phyloP scores from a whole-genome alignment of 2,888 invertebrate genomes.

The Nudaria mundana region DNA sequence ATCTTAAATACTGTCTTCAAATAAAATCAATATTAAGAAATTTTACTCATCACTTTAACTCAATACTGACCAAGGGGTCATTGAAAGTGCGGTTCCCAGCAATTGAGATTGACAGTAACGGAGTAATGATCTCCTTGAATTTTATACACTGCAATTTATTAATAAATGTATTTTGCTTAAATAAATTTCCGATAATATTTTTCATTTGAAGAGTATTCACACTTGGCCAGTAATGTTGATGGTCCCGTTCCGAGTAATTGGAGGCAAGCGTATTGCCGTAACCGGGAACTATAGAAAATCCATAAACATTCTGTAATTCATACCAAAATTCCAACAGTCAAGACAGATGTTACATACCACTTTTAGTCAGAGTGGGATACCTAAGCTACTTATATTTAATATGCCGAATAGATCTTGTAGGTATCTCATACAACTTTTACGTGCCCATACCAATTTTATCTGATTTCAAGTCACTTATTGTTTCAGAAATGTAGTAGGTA shows the following conservation, averaged over 20 bases:
- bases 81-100: slow-evolving; percentile 26
- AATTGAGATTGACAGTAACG: slow-evolving; percentile 42
- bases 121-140: slow-evolving; percentile 17
- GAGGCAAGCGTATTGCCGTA: too few species aligned
- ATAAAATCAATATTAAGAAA: background rate
- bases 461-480: slow-evolving; percentile 29
- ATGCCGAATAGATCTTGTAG: too few species aligned
- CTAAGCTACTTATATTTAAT: too few species aligned
- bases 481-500: slow-evolving; percentile 34
- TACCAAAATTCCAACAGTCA: too few species aligned
- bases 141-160: slow-evolving; percentile 2
- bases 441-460: slow-evolving; percentile 17
- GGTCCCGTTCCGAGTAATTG: too few species aligned
- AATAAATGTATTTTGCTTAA: too few species aligned
- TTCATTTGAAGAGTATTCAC: background rate
- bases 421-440: background rate
- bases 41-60: slow-evolving; percentile 12
- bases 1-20: background rate
- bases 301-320: too few species aligned
- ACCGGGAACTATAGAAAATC: too few species aligned
- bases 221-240: too few species aligned
- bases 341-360: too few species aligned
- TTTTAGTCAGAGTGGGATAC: too few species aligned
- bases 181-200: background rate
- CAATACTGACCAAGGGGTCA: slow-evolving; percentile 36